Base-by-base conservation (phyloP, 1,140 invertebrate genomes). In the Macrocentrus cingulum region DNA sequence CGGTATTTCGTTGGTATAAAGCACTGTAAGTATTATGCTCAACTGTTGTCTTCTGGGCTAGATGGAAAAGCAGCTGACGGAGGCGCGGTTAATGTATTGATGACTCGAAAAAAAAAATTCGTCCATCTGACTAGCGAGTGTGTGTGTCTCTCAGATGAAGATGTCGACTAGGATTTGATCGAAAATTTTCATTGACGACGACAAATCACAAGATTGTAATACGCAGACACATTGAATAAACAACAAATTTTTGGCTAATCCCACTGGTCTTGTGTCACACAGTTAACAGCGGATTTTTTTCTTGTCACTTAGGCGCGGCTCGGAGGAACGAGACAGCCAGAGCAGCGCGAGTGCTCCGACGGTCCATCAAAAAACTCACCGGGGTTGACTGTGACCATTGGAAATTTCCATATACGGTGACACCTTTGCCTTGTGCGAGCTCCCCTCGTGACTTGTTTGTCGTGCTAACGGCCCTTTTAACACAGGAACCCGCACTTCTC, bases 401-500 rank as follows among this genome's bases (percentile, higher is more conserved):
- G 7, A 8, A 19, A 50, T 51, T 58, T 25, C 19, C 1, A 37
- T 23, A 5, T 51, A 39, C n/a, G 42, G 44, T 42, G 29, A 2
- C 9, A 32, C 13, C 5, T 16, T 46, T 19, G n/a, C 13, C 8
- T 52, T 41, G n/a, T 34, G 44, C 19, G 52, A 22, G 29, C 11
- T 29, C 23, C 44, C 22, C 37, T 56, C 22, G 6, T 18, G 13
- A 9, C 32, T 15, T 32, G 20, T 18, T 18, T 59, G 57, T 54
- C 50, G 59, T 56, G 56, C 55, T 46, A 64, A 64, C 25, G 36
- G 56, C 59, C 56, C 49, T 48, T 72, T 74, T 72, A 75, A 75
- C 72, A 75, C 72, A 74, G 61, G 66, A 75, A 69, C 60, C 49
- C 62, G 61, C 66, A 66, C 58, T 74, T 73, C 50, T 71, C 67